Base-by-base conservation (phyloP, 2,113 vertebrate genomes). In the Platycercus adscitus region DNA sequence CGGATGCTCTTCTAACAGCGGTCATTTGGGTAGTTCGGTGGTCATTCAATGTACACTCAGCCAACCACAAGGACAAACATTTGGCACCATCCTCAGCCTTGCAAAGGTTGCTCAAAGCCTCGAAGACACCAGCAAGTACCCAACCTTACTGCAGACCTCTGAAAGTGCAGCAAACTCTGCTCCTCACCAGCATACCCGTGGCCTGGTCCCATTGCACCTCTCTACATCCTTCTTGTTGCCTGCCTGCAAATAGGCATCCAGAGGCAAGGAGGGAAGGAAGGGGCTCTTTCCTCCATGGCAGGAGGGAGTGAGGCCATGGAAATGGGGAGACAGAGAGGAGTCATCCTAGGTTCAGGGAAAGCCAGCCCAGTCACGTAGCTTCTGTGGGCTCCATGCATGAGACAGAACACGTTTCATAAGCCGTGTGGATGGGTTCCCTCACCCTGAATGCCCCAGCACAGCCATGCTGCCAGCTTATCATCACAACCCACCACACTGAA, bases 401-500 rank as follows among this genome's bases (percentile, higher is more conserved):
- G 41, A 50, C 66, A 58, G 52, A 53, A 55, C 35, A 47, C 17
- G 19, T 68, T 43, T 25, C 63, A 46, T 26, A 43, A 68, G 35
- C 28, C 49, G 47, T 43, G 41, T 25, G 23, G 47, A 60, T 13
- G 43, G 26, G 46, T 28, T 46, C 66, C 39, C 61, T 65, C 61
- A 83, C 64, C 50, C 60, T 47, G 44, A 83, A 58, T 1, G 2
- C 47, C 37, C 64, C 63, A 83, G 50, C 69, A 44, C 46, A 69
- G 23, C 41, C 50, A 43, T 7, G 1, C 29, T 9, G n/a, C 29
- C 71, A 33, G 37, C 13, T 95, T 60, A 26, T 58, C 14, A 7
- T 19, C 84, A 60, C 66, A 33, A 37, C 8, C 8, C 5, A 2
- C 17, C 9, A 21, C 28, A 16, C 0, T 2, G 52, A 37, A 41